These are phyloP conservation scores for Tillus elongatus DNA, from an alignment of 2,888 invertebrate genomes.

Conservation along the genomic window DNA sequence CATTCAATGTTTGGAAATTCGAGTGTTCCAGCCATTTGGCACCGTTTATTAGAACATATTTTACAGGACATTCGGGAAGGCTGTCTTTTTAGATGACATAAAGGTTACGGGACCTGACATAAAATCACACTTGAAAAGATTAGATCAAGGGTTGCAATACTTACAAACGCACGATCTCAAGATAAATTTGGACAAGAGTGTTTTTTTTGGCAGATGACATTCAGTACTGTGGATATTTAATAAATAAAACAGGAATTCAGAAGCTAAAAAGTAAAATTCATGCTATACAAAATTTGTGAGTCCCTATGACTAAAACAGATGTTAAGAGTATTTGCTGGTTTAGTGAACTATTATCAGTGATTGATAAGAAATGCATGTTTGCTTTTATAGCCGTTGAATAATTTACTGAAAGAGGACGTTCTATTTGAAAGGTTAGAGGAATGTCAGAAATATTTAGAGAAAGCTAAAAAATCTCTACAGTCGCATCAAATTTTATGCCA, in stretches of 20 bases:
- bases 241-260: slow-evolving; percentile 27
- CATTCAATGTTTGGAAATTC: slow-evolving; percentile 30
- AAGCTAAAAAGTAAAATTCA: slow-evolving; percentile 26
- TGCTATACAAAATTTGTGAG: neutral
- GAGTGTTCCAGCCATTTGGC: neutral
- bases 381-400: slow-evolving; percentile 22
- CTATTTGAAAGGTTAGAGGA: neutral
- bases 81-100: slow-evolving; percentile 26
- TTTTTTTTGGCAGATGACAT: slow-evolving; percentile 20
- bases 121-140: slow-evolving; percentile 18
- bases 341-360: slow-evolving; percentile 28
- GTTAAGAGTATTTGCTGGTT: slow-evolving; percentile 25
- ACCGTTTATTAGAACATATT: neutral
- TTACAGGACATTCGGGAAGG: slow-evolving; percentile 1
- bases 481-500: slow-evolving; percentile 15
- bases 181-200: slow-evolving; percentile 16
- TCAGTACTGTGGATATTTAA: slow-evolving; percentile 25
- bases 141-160: slow-evolving; percentile 21
- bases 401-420: slow-evolving; percentile 19
- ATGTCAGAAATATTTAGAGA: neutral
- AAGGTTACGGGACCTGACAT: slow-evolving; percentile 22
- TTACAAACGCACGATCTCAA: slow-evolving; percentile 17
- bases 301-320: slow-evolving; percentile 23
- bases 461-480: neutral
- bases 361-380: slow-evolving; percentile 16